Percentiles rank a stretch among this genome's conserved stretches.
phyloP scores from a whole-genome alignment of 2,888 invertebrate genomes.

The Caenorhabditis sp. region DNA sequence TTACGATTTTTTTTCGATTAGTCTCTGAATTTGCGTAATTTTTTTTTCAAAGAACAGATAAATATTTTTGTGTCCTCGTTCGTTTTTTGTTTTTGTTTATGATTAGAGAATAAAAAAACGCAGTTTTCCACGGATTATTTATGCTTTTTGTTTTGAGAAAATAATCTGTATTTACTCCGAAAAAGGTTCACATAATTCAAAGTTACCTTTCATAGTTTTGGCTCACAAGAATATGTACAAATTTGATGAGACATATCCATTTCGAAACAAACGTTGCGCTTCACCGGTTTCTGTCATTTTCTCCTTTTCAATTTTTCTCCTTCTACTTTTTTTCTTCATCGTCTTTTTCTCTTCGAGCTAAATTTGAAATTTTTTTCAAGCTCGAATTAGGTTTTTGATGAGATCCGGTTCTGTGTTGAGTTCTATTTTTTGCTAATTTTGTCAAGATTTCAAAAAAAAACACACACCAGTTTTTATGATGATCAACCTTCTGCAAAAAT shows the following conservation, averaged over 20 bases:
- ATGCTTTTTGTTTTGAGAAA: background rate
- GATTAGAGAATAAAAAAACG: background rate
- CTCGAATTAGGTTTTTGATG: no score
- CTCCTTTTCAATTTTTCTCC: constrained; percentile 14
- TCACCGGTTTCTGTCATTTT: constrained; percentile 36
- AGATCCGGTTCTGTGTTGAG: no score
- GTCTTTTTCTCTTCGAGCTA: background rate
- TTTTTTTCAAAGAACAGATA: no score
- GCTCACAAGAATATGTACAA: constrained; percentile 2
- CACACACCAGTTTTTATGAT: no score
- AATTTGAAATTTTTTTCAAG: background rate
- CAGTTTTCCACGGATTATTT: background rate
- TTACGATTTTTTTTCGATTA: background rate
- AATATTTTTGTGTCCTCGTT: no score
- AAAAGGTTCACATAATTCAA: no score
- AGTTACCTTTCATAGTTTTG: no score
- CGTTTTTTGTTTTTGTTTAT: background rate
- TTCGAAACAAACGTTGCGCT: constrained; percentile 21
- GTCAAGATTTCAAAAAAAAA: no score
- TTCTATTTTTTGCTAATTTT: no score
- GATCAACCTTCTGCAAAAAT: no score
- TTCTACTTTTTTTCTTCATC: background rate
- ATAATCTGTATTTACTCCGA: background rate
- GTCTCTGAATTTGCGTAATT: no score
- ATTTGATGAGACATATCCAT: background rate